Conservation (phyloP, 2,888 invertebrate genomes). For the Rutpela maculata region DNA sequence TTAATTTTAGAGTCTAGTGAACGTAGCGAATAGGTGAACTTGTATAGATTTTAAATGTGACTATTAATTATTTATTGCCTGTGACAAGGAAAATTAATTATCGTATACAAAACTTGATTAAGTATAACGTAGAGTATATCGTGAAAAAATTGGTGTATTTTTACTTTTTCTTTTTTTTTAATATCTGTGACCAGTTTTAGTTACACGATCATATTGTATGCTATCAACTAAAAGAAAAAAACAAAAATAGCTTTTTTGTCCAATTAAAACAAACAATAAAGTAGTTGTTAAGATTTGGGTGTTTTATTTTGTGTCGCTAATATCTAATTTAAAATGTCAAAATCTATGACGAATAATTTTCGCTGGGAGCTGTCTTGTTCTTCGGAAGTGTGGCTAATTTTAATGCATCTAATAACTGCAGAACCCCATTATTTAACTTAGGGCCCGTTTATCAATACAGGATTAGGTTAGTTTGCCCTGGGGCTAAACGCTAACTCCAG, state of each 20-base stretch:
- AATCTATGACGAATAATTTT: no score
- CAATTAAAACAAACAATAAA: slow-evolving; percentile 50
- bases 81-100: slow-evolving; percentile 56
- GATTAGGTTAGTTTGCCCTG: no score
- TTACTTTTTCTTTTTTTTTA: slow-evolving; percentile 27
- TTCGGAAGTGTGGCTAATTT: no score
- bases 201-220: slow-evolving; percentile 39
- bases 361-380: no score
- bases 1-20: slow-evolving; percentile 50
- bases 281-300: slow-evolving; percentile 38
- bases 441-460: no score
- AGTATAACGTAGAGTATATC: slow-evolving; percentile 32
- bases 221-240: slow-evolving; percentile 7
- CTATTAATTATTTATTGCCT: slow-evolving; percentile 54
- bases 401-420: no score
- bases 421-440: no score
- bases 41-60: slow-evolving; percentile 63
- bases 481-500: no score
- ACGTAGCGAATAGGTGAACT: slow-evolving; percentile 43
- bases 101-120: slow-evolving; percentile 47
- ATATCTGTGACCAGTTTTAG: slow-evolving; percentile 43
- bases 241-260: slow-evolving; percentile 43
- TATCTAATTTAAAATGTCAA: no score
- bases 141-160: slow-evolving; percentile 51
- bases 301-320: slow-evolving; percentile 34